Conservation (phyloP, 64 coral and sea anemone species). For the Stichodactyla helianthus region DNA sequence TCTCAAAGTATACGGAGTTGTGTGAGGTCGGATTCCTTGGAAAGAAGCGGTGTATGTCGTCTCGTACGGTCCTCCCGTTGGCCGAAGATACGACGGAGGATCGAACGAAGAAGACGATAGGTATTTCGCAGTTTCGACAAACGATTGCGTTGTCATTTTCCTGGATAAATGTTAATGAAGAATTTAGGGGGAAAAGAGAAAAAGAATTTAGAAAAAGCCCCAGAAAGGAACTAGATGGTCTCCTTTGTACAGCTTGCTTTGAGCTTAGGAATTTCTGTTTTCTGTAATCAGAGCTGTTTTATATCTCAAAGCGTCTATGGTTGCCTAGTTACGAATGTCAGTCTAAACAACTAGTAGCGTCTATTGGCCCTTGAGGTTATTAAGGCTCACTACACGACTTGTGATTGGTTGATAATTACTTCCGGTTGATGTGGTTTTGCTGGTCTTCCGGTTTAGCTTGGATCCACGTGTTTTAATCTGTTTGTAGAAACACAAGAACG, state of each 20-base stretch:
- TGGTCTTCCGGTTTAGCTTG: neutral
- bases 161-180: neutral
- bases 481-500: slow-evolving; percentile 31
- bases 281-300: slow-evolving; percentile 60
- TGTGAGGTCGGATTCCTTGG: slow-evolving; percentile 65
- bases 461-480: slow-evolving; percentile 18
- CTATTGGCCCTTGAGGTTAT: slow-evolving; percentile 40
- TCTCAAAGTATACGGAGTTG: slow-evolving; percentile 58
- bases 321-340: slow-evolving; percentile 37
- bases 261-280: slow-evolving; percentile 86
- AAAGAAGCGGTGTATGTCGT: slow-evolving; percentile 87
- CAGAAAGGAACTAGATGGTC: neutral
- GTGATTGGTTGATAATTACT: slow-evolving; percentile 52
- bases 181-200: slow-evolving; percentile 11
- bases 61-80: slow-evolving; percentile 73
- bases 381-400: neutral
- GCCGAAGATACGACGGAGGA: slow-evolving; percentile 80
- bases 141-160: slow-evolving; percentile 59
- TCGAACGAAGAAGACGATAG: slow-evolving; percentile 79
- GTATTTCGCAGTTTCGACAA: slow-evolving; percentile 82
- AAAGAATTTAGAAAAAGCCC: neutral
- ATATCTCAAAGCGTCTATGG: slow-evolving; percentile 83
- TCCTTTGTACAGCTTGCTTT: neutral
- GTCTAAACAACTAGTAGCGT: slow-evolving; percentile 22
- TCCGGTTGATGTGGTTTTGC: slow-evolving; percentile 28